Conservation (phyloP, 2,797 vertebrate genomes). For the Tauraco hartlaubi region DNA sequence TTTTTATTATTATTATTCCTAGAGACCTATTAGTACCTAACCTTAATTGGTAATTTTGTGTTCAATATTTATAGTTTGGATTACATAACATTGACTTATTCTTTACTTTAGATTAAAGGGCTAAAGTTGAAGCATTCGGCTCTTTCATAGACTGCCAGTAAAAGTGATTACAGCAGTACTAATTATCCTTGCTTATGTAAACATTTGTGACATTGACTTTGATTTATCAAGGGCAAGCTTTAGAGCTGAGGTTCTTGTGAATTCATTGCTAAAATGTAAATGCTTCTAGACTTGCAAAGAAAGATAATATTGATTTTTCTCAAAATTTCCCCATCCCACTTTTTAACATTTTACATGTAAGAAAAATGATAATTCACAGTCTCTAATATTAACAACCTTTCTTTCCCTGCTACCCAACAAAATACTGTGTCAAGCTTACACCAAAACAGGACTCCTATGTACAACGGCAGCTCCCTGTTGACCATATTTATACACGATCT, state of each 20-base stretch:
- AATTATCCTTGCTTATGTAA: constrained; percentile 63
- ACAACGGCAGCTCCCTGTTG: not conserved
- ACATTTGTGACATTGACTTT: constrained; percentile 46
- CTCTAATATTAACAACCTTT: not conserved
- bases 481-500: not conserved
- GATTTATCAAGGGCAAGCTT: constrained; percentile 50
- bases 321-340: not conserved
- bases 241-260: not conserved
- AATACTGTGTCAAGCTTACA: not conserved
- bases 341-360: not conserved
- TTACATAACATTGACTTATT: constrained; percentile 28
- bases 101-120: constrained; percentile 22
- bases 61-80: constrained; percentile 26
- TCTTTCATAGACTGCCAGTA: constrained; percentile 57
- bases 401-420: not conserved
- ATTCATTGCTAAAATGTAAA: constrained; percentile 29
- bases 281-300: not conserved
- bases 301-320: not conserved
- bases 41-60: not conserved
- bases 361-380: not conserved
- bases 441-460: not conserved
- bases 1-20: not conserved
- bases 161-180: constrained; percentile 55
- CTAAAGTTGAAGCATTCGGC: constrained; percentile 35
- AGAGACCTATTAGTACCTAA: not conserved